These are phyloP conservation scores for Candoia aspera DNA, from an alignment of 2,113 vertebrate species.

Conservation along the genomic window DNA sequence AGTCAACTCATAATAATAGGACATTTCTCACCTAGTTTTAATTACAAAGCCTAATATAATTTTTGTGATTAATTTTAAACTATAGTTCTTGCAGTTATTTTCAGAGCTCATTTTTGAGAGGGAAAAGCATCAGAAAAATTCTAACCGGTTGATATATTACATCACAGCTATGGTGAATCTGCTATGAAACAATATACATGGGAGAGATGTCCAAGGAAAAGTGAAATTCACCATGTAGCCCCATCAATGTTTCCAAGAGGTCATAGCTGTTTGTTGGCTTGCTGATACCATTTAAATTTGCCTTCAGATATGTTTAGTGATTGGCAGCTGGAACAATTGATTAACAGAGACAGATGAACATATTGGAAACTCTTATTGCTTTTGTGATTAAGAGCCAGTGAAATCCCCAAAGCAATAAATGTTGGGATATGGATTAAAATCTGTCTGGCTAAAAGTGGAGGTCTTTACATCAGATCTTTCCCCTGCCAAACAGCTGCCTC, in stretches of 20 bases:
- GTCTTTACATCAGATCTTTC: slow-evolving; percentile 5
- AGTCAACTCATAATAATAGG: background rate
- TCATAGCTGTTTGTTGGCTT: slow-evolving; percentile 47
- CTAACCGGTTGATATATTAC: background rate
- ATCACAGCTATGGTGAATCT: background rate
- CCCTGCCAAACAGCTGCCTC: background rate
- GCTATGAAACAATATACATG: slow-evolving; percentile 32
- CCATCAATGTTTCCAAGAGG: slow-evolving; percentile 17
- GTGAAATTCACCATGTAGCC: background rate
- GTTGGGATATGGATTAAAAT: slow-evolving; percentile 48
- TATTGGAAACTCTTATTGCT: slow-evolving; percentile 65
- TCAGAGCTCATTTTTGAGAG: background rate
- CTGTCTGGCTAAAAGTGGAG: slow-evolving; percentile 22
- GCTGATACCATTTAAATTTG: slow-evolving; percentile 49
- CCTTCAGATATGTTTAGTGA: slow-evolving; percentile 50
- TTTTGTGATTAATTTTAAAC: background rate
- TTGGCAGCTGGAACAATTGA: slow-evolving; percentile 67
- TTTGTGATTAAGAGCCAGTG: slow-evolving; percentile 62
- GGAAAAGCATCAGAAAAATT: background rate
- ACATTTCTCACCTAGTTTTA: background rate
- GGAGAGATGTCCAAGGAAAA: slow-evolving; percentile 10
- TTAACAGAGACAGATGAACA: slow-evolving; percentile 61
- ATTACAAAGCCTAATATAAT: background rate
- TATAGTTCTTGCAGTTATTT: background rate
- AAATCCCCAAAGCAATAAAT: slow-evolving; percentile 57